Percentiles rank a stretch among this genome's conserved stretches.
Conservation (phyloP, 2,888 invertebrate species). For the Synanthedon tipuliformis region DNA sequence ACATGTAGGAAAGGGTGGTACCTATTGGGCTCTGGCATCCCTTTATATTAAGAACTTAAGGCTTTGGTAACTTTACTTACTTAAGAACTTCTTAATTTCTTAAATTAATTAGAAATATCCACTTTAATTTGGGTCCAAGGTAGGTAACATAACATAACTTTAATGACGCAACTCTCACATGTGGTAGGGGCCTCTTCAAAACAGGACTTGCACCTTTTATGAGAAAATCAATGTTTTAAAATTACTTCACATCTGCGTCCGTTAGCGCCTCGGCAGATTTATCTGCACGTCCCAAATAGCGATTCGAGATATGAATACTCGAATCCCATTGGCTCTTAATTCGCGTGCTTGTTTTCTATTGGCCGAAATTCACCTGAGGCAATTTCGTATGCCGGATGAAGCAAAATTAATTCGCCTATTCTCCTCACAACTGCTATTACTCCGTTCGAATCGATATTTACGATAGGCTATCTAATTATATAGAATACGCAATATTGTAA, state of each 20-base stretch:
- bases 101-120: too few relatives aligned
- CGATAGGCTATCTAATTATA: constrained; percentile 18
- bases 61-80: too few relatives aligned
- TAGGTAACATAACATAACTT: too few relatives aligned
- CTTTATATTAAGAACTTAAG: too few relatives aligned
- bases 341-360: constrained; percentile 11
- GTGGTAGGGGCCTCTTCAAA: too few relatives aligned
- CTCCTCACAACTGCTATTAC: constrained; percentile 11
- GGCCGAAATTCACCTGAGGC: constrained; percentile 13
- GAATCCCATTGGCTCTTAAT: constrained; percentile 13
- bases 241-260: constrained; percentile 20
- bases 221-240: background rate
- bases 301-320: constrained; percentile 9
- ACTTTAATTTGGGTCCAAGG: too few relatives aligned
- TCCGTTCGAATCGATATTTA: constrained; percentile 13
- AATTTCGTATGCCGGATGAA: constrained; percentile 10
- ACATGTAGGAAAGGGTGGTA: too few relatives aligned
- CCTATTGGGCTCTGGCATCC: too few relatives aligned
- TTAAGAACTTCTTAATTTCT: too few relatives aligned
- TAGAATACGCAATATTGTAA: constrained; percentile 11
- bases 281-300: constrained; percentile 13
- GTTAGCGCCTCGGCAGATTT: constrained; percentile 3
- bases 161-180: too few relatives aligned
- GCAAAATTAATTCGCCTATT: constrained; percentile 18
- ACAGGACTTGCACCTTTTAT: too few relatives aligned